Evolutionary conservation across 2,888 invertebrate species (phyloP), one percentile per base, ranked within the genome.

Genomic region (Steinernema hermaphroditum): DNA sequence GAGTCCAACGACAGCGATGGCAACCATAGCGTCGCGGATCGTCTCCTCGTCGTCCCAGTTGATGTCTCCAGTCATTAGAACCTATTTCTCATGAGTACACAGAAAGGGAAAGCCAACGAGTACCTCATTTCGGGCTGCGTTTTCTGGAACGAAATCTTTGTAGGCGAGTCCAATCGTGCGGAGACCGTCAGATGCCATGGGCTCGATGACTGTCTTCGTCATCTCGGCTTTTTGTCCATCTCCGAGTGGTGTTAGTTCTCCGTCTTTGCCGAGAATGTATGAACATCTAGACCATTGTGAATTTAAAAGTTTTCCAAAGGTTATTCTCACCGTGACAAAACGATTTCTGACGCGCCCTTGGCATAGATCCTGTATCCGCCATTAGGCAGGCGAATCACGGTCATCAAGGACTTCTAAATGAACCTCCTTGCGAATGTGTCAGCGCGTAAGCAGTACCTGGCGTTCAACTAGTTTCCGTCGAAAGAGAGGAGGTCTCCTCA

Each of bases 271-370:
- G 12, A 69, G 41, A 14, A 69, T 44, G 41, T 43, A 44, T 1
- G 43, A 16, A n/a, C 69, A 69, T 27, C 69, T 69, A 49, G 22
- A 49, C 32, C 0, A 72, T 32, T n/a, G 8, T 24, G 16, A 68
- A 37, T 16, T 9, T 27, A 69, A 2, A 34, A 2, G 2, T 4
- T 2, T 27, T 16, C 2, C 8, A 41, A 16, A 12, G 14, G 24
- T 22, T n/a, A 70, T 34, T 19, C 71, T 32, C 71, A 89, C 88
- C 88, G 88, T 57, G 85, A 85, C 12, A 89, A 83, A 37, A 90
- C 87, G 73, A 89, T 89, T 80, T 89, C 89, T 8, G 89, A 89
- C 19, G 89, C 89, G 72, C 89, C 89, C 78, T 89, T 89, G 22
- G 88, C 86, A 78, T 87, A 89, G 24, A 89, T 81, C 49, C 89